Percentiles rank a stretch among this genome's conserved stretches.
Conservation (phyloP, 2,797 vertebrate species). For the Glyptemys insculpta region DNA sequence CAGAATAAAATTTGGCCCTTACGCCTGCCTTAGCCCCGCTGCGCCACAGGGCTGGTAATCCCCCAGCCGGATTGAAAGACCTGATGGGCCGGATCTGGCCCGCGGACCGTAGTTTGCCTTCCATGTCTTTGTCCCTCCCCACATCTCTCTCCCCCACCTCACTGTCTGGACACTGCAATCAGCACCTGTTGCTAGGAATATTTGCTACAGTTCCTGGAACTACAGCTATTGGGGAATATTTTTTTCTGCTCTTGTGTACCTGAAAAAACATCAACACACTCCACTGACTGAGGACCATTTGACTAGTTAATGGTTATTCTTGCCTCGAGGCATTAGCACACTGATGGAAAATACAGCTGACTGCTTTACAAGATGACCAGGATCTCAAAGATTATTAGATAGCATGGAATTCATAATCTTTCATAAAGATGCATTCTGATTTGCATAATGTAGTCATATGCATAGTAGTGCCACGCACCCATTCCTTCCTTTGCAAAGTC, state of each 20-base stretch:
- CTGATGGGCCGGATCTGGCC: no score
- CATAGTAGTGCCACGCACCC: not conserved
- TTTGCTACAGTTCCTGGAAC: slow-evolving; percentile 2
- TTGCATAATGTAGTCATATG: not conserved
- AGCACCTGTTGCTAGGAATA: not conserved
- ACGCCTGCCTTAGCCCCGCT: not conserved
- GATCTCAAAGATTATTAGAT: rapidly evolving
- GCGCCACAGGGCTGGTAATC: no score
- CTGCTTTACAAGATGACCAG: not conserved
- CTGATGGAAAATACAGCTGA: slow-evolving; percentile 14
- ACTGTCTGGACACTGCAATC: not conserved
- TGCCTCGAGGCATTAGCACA: slow-evolving; percentile 20
- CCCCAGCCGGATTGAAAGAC: no score
- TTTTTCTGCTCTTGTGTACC: not conserved
- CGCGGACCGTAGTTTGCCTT: no score
- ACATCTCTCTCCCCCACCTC: not conserved
- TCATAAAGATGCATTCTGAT: not conserved
- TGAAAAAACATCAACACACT: not conserved
- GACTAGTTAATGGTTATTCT: not conserved
- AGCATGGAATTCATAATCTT: slow-evolving; percentile 16
- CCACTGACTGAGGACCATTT: not conserved
- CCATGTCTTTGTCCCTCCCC: not conserved
- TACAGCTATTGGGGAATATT: slow-evolving; percentile 31
- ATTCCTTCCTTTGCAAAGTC: not conserved
- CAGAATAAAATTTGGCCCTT: slow-evolving; percentile 54